Conservation (phyloP, 2,797 vertebrate genomes). For the Glyptemys insculpta region DNA sequence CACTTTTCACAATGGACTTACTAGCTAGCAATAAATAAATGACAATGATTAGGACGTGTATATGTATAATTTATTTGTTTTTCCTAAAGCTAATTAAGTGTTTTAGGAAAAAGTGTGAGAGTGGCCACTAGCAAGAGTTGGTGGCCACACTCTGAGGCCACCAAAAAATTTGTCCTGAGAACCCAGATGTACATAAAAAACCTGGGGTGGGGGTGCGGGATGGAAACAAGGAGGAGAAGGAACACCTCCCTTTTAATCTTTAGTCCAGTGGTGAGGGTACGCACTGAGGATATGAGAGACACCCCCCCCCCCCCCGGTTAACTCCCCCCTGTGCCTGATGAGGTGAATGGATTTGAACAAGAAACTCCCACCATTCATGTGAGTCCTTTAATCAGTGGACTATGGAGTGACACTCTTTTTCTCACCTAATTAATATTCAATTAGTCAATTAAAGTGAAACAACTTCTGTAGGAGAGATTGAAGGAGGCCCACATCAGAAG, state of each 20-base stretch:
- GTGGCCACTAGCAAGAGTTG: too few species aligned
- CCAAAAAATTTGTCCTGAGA: too few species aligned
- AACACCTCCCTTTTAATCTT: neutral
- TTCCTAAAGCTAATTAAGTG: too few species aligned
- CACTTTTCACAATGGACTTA: too few species aligned
- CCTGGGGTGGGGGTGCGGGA: neutral
- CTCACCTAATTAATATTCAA: neutral
- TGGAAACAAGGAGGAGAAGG: neutral
- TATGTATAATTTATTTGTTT: too few species aligned
- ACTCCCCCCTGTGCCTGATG: too few species aligned
- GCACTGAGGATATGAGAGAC: neutral
- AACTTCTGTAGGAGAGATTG: neutral
- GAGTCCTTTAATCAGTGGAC: neutral
- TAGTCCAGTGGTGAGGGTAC: neutral
- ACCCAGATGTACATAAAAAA: neutral
- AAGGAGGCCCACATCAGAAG: neutral
- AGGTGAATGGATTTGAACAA: neutral
- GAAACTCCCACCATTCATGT: neutral
- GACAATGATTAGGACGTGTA: too few species aligned
- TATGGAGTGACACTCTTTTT: neutral
- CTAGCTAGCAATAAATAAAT: too few species aligned
- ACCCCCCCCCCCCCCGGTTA: too few species aligned
- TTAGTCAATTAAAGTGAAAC: neutral
- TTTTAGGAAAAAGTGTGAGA: too few species aligned
- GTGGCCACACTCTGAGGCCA: too few species aligned